phyloP scores from a whole-genome alignment of 2,888 invertebrate species.

The Mimas tiliae region DNA sequence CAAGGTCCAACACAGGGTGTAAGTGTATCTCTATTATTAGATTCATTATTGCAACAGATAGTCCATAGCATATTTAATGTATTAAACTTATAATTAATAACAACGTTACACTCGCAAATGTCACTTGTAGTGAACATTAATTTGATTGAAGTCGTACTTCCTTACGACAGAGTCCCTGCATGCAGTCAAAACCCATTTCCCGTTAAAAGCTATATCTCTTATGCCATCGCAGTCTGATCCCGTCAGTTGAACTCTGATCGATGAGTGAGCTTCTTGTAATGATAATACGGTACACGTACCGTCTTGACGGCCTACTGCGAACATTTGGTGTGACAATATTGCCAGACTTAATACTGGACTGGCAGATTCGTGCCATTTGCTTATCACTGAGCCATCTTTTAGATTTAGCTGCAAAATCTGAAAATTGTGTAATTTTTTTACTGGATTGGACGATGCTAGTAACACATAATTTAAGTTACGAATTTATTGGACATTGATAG shows the following conservation, averaged over 20 bases:
- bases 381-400: constrained; percentile 58
- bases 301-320: constrained; percentile 86
- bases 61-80: neutral
- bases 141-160: constrained; percentile 85
- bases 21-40: too few relatives aligned
- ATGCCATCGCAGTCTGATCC: constrained; percentile 90
- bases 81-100: constrained; percentile 25
- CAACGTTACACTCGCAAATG: constrained; percentile 28
- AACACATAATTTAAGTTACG: neutral
- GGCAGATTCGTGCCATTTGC: constrained; percentile 82
- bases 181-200: constrained; percentile 85
- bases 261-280: constrained; percentile 59
- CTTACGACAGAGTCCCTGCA: constrained; percentile 87
- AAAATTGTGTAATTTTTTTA: constrained; percentile 38
- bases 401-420: constrained; percentile 66
- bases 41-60: neutral
- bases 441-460: too few relatives aligned
- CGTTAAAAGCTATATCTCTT: constrained; percentile 85
- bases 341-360: constrained; percentile 83
- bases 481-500: too few relatives aligned
- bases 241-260: constrained; percentile 83
- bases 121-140: constrained; percentile 77
- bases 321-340: constrained; percentile 75
- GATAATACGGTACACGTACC: constrained; percentile 85
- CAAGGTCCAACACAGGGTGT: too few relatives aligned